A percentile compares a stretch with the other conserved stretches of the same genome.
phyloP scores from a whole-genome alignment of 1,140 invertebrate species.

The Dendrolimus kikuchii region DNA sequence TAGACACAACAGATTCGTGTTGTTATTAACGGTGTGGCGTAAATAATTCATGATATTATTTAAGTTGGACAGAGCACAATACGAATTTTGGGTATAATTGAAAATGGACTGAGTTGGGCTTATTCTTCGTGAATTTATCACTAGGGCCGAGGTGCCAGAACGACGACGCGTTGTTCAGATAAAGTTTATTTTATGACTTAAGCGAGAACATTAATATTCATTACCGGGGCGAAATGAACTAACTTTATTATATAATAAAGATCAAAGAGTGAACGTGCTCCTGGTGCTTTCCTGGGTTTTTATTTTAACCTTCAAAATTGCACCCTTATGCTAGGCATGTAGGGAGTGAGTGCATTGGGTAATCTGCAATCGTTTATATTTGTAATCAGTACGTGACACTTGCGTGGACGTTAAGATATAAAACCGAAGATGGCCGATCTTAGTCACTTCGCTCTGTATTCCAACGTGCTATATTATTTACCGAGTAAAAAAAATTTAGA shows the following conservation, averaged over 20 bases:
- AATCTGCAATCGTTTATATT: too few relatives aligned
- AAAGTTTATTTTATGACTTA: constrained; percentile 68
- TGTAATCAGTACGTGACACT: too few relatives aligned
- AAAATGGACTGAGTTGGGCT: constrained; percentile 48
- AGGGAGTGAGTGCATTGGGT: background rate
- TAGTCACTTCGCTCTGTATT: too few relatives aligned
- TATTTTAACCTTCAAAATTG: constrained; percentile 12
- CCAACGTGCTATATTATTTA: too few relatives aligned
- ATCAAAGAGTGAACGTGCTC: constrained; percentile 42
- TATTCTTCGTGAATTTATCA: constrained; percentile 63
- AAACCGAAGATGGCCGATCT: too few relatives aligned
- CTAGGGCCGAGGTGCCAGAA: constrained; percentile 26
- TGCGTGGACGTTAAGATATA: too few relatives aligned
- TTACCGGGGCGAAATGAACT: constrained; percentile 60
- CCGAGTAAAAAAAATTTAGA: too few relatives aligned
- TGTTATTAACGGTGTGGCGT: constrained; percentile 24
- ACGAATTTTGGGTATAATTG: constrained; percentile 48
- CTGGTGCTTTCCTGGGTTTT: constrained; percentile 15
- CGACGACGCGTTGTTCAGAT: constrained; percentile 56
- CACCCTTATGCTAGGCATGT: constrained; percentile 2
- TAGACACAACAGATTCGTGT: constrained; percentile 23
- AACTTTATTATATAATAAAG: constrained; percentile 65
- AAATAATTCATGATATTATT: constrained; percentile 39
- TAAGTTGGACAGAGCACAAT: constrained; percentile 32
- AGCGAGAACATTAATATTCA: constrained; percentile 67